Evolutionary conservation across 2,113 vertebrate genomes (phyloP).

Genomic region (Cebus imitator): DNA sequence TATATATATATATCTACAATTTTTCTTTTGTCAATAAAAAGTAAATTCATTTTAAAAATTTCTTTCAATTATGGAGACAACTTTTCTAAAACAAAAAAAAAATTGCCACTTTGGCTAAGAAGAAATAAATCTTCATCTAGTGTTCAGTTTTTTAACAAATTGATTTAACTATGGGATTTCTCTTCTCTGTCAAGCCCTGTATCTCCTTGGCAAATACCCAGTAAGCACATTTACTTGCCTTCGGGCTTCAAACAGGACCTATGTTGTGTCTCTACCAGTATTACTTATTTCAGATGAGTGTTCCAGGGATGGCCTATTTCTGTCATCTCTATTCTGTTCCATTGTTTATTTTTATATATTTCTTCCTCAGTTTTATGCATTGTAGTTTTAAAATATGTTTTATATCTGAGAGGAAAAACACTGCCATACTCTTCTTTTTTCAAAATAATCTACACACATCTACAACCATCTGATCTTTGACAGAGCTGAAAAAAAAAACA

Average conservation of each 20-base stretch:
- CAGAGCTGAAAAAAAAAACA: too few species aligned
- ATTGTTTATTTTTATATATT: not conserved
- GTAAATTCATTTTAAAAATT: not conserved
- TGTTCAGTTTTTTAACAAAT: slow-evolving; percentile 21
- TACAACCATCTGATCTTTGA: too few species aligned
- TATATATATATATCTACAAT: not conserved
- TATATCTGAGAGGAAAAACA: not conserved
- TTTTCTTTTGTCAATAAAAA: not conserved
- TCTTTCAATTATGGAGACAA: not conserved
- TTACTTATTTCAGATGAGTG: not conserved
- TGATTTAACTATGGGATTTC: not conserved
- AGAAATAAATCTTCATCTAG: not conserved
- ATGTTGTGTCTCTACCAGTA: not conserved
- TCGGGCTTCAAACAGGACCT: not conserved
- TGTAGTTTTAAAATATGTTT: not conserved
- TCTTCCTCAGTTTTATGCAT: not conserved
- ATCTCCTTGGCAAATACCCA: not conserved
- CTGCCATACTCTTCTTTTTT: not conserved
- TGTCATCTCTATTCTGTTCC: not conserved
- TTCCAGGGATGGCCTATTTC: not conserved
- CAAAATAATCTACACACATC: not conserved
- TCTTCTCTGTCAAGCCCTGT: not conserved
- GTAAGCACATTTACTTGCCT: not conserved
- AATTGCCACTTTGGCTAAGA: not conserved
- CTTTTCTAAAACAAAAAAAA: not conserved